These are phyloP conservation scores for Achatina immaculata DNA, from an alignment of 1,140 invertebrate genomes.

Conservation along the genomic window DNA sequence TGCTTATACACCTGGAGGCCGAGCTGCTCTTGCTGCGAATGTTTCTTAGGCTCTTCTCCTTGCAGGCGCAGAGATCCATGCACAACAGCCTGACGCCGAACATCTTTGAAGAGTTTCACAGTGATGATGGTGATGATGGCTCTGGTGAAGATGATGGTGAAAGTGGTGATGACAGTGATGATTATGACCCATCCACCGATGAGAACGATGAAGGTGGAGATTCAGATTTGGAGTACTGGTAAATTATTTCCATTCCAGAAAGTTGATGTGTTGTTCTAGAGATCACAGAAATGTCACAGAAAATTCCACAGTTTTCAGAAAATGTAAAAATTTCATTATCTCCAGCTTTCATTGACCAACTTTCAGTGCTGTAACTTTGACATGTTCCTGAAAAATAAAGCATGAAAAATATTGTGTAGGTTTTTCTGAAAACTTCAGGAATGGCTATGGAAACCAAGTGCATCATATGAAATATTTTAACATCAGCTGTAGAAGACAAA, in stretches of 20 bases:
- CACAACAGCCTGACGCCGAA: constrained; percentile 21
- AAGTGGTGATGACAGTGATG: constrained; percentile 35
- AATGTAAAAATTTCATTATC: too few relatives aligned
- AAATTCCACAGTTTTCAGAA: too few relatives aligned
- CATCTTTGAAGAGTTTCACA: constrained; percentile 34
- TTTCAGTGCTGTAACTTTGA: too few relatives aligned
- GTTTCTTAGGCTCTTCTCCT: constrained; percentile 49
- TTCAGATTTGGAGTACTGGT: constrained; percentile 66
- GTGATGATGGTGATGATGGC: constrained; percentile 42
- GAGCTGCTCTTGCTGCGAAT: constrained; percentile 58
- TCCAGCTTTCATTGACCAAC: too few relatives aligned
- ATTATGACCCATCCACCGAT: constrained; percentile 20
- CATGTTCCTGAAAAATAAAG: too few relatives aligned
- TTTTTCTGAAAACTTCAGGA: too few relatives aligned
- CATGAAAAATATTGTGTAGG: too few relatives aligned
- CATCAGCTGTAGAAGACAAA: too few relatives aligned
- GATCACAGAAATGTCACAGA: too few relatives aligned
- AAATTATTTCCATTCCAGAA: constrained; percentile 37
- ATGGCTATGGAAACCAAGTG: too few relatives aligned
- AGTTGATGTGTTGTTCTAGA: too few relatives aligned
- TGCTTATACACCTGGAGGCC: constrained; percentile 55
- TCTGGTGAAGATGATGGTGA: constrained; percentile 22
- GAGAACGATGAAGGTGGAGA: constrained; percentile 54
- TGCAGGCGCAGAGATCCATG: constrained; percentile 48
- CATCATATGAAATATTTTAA: too few relatives aligned